phyloP scores from a whole-genome alignment of 2,888 invertebrate species.

The Polydrusus pterygomalis region DNA sequence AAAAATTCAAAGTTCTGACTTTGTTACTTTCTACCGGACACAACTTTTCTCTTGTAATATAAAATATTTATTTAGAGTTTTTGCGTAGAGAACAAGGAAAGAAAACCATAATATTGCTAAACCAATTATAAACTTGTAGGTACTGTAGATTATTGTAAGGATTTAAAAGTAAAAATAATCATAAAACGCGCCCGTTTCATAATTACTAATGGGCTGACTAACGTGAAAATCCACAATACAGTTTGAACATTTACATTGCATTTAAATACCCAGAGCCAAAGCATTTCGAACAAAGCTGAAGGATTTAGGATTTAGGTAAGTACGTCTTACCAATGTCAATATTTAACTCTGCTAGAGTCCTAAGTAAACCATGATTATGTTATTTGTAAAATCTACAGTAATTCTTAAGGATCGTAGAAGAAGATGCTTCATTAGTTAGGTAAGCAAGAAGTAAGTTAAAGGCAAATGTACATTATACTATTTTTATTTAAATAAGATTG shows the following conservation, averaged over 20 bases:
- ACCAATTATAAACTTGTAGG: too few relatives aligned
- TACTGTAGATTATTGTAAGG: too few relatives aligned
- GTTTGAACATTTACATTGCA: neutral
- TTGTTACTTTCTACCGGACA: neutral
- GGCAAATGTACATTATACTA: neutral
- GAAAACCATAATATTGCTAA: too few relatives aligned
- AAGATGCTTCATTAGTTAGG: neutral
- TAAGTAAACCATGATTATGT: conserved; percentile 5
- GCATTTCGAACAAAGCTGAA: neutral
- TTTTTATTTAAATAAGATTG: too few relatives aligned
- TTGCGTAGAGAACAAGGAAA: too few relatives aligned
- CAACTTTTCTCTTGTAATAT: neutral
- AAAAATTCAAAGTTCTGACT: neutral
- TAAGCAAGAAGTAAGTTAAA: neutral
- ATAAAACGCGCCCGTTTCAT: too few relatives aligned
- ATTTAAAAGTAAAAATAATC: too few relatives aligned
- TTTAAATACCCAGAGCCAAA: neutral
- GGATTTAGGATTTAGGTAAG: neutral
- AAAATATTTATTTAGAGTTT: too few relatives aligned
- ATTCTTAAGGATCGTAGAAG: neutral
- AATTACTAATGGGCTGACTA: too few relatives aligned
- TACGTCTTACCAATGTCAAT: neutral
- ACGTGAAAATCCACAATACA: neutral
- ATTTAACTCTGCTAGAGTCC: neutral
- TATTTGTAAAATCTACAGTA: neutral